phyloP scores from a whole-genome alignment of 2,797 vertebrate genomes.

The Eleutherodactylus coqui region DNA sequence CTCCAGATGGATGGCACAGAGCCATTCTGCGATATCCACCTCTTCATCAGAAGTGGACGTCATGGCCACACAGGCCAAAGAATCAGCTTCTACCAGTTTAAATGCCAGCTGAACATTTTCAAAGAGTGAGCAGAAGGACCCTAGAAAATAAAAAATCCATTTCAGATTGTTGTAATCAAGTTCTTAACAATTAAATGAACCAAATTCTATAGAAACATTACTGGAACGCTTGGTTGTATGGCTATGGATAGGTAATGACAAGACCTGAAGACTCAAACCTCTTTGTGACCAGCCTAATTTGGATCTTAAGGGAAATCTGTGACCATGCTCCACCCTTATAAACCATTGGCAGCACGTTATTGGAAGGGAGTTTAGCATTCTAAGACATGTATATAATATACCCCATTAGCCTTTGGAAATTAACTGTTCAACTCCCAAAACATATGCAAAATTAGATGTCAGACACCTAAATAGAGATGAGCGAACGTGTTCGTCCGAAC shows the following conservation, averaged over 20 bases:
- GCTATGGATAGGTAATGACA: background rate
- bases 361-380: no score
- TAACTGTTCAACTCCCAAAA: no score
- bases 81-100: constrained; percentile 22
- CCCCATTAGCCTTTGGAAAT: no score
- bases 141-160: constrained; percentile 31
- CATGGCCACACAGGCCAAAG: constrained; percentile 79
- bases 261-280: no score
- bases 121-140: background rate
- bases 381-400: no score
- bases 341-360: no score
- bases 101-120: constrained; percentile 30
- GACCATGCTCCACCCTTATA: no score
- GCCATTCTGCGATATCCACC: constrained; percentile 84
- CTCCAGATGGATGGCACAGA: constrained; percentile 89
- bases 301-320: no score
- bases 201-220: background rate
- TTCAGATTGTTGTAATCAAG: background rate
- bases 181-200: background rate
- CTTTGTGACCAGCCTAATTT: no score
- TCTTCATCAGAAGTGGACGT: constrained; percentile 76
- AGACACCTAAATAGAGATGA: no score
- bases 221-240: background rate
- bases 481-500: no score
- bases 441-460: no score